Conservation (phyloP, 2,888 invertebrate genomes). For the Clivina fossor region DNA sequence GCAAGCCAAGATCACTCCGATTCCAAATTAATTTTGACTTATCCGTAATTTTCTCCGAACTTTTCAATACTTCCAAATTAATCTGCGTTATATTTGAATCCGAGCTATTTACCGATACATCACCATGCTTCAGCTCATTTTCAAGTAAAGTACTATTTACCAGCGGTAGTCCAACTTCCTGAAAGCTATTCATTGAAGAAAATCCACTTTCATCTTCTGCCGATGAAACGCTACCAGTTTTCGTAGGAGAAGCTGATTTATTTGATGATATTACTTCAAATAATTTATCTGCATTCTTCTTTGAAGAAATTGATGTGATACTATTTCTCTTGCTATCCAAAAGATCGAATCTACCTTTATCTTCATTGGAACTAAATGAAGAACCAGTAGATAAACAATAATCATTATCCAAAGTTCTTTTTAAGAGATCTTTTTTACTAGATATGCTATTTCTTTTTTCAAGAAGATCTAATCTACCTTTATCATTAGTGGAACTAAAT, state of each 20-base stretch:
- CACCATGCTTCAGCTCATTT: constrained; percentile 43
- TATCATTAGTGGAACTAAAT: no score
- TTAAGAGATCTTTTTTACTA: background rate
- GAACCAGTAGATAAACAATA: constrained; percentile 7
- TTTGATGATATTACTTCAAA: constrained; percentile 30
- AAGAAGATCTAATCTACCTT: no score
- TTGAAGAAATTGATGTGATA: constrained; percentile 19
- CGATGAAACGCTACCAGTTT: constrained; percentile 49
- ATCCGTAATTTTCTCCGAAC: constrained; percentile 13
- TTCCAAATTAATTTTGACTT: constrained; percentile 33
- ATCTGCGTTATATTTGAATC: constrained; percentile 33
- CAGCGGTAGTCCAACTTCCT: constrained; percentile 74
- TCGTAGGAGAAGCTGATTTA: constrained; percentile 42
- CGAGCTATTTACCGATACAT: constrained; percentile 30
- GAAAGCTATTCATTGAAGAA: constrained; percentile 82
- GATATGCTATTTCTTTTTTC: no score
- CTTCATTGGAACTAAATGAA: constrained; percentile 19
- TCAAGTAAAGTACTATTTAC: constrained; percentile 45
- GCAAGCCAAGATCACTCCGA: constrained; percentile 28
- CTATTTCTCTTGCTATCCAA: constrained; percentile 21
- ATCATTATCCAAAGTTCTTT: constrained; percentile 11
- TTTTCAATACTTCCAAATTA: constrained; percentile 6
- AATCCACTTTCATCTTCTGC: constrained; percentile 83
- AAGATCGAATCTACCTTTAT: no score
- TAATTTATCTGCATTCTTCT: constrained; percentile 22